Conservation (phyloP, 2,888 invertebrate genomes). For the Drosophila imparisetae region DNA sequence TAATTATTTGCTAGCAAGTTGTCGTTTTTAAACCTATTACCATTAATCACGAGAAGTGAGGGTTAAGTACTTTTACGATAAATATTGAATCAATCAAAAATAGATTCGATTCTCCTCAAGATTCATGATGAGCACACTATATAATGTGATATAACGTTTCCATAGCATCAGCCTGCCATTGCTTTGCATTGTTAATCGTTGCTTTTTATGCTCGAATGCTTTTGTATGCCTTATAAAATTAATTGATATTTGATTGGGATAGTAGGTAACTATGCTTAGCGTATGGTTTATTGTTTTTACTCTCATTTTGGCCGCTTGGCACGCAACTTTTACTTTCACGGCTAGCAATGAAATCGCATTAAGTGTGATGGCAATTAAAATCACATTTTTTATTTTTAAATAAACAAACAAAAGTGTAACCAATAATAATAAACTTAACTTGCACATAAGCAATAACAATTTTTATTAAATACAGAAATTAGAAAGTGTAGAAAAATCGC, state of each 20-base stretch:
- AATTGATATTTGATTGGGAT: slow-evolving; percentile 24
- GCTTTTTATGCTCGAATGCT: slow-evolving; percentile 1
- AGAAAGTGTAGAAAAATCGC: slow-evolving; percentile 62
- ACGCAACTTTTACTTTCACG: slow-evolving; percentile 77
- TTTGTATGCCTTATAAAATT: slow-evolving; percentile 4
- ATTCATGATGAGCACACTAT: not conserved
- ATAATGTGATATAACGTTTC: slow-evolving; percentile 43
- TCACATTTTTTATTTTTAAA: slow-evolving; percentile 10
- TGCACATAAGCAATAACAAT: slow-evolving; percentile 34
- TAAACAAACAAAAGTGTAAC: slow-evolving; percentile 24
- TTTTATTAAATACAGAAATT: slow-evolving; percentile 42
- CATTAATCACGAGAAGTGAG: not conserved
- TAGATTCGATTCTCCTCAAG: not conserved
- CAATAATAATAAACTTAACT: slow-evolving; percentile 34
- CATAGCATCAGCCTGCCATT: not conserved
- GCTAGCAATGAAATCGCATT: slow-evolving; percentile 35
- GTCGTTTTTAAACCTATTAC: fast-evolving
- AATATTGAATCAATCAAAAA: not conserved
- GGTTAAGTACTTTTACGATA: not conserved
- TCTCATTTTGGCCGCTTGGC: slow-evolving; percentile 26
- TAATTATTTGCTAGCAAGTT: not conserved
- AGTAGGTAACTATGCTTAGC: slow-evolving; percentile 17
- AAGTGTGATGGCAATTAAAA: slow-evolving; percentile 36
- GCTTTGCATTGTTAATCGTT: slow-evolving; percentile 1
- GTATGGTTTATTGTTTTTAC: slow-evolving; percentile 10